Conservation (phyloP, 37 sponge, comb jelly and placozoan genomes). For the Halisarca cf. caerulea region DNA sequence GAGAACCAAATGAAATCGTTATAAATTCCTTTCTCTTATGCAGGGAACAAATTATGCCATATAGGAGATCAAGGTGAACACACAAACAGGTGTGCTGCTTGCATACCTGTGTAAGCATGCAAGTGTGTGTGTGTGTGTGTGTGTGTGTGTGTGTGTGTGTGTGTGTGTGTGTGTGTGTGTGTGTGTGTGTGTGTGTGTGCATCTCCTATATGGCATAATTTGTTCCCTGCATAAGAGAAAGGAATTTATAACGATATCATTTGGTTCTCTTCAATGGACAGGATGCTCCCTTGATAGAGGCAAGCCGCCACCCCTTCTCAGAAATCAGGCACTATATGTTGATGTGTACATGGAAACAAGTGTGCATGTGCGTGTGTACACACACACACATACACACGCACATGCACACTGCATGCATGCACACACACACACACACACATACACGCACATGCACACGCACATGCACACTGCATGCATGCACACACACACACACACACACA, state of each 20-base stretch:
- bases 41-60: no score
- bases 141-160: constrained; percentile 14
- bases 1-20: no score
- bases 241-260: no score
- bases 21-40: no score
- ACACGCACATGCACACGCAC: background rate
- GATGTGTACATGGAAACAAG: no score
- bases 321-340: background rate
- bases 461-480: no score
- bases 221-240: no score
- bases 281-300: no score
- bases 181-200: background rate
- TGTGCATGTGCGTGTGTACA: no score
- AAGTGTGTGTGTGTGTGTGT: constrained; percentile 5
- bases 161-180: background rate
- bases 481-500: no score
- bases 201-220: background rate
- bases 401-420: background rate
- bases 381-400: background rate
- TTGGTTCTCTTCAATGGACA: no score
- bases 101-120: background rate
- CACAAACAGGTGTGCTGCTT: background rate
- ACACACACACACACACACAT: background rate
- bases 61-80: no score
- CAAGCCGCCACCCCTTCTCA: background rate